phyloP scores from a whole-genome alignment of 30 jellyfish, hydroid and myxozoan species.

The Rhopilema esculentum region DNA sequence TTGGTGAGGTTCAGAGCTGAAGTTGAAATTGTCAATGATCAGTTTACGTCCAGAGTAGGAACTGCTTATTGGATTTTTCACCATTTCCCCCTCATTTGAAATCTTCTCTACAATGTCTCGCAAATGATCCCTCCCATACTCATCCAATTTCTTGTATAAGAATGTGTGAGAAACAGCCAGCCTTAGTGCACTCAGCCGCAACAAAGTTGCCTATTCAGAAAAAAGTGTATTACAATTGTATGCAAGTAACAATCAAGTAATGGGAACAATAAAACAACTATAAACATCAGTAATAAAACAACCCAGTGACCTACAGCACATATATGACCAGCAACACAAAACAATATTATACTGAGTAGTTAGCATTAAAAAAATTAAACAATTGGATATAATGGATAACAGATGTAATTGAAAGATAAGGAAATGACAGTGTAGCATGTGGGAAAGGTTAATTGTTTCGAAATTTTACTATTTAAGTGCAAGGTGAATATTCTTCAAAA shows the following conservation, averaged over 20 bases:
- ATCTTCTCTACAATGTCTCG: background rate
- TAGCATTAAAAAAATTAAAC: background rate
- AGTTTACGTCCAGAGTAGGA: conserved; percentile 10
- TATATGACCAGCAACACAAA: background rate
- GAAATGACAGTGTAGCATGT: background rate
- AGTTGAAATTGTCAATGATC: conserved; percentile 30
- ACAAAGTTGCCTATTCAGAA: background rate
- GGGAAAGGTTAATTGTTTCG: background rate
- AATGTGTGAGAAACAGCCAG: conserved; percentile 21
- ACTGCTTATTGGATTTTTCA: background rate
- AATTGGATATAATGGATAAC: background rate
- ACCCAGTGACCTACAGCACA: background rate
- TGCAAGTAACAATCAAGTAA: background rate
- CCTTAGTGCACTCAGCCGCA: conserved; percentile 6
- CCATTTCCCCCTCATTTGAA: background rate
- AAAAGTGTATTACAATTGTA: background rate
- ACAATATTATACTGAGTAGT: background rate
- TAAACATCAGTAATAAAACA: background rate
- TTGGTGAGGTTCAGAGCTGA: conserved; percentile 24
- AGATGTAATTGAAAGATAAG: background rate
- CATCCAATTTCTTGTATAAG: conserved; percentile 13
- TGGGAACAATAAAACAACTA: background rate
- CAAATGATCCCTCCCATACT: conserved; percentile 13
- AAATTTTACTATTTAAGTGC: background rate
- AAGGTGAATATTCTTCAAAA: background rate